Conservation (phyloP, 92 coral and sea anemone genomes). For the Siderastrea siderea region DNA sequence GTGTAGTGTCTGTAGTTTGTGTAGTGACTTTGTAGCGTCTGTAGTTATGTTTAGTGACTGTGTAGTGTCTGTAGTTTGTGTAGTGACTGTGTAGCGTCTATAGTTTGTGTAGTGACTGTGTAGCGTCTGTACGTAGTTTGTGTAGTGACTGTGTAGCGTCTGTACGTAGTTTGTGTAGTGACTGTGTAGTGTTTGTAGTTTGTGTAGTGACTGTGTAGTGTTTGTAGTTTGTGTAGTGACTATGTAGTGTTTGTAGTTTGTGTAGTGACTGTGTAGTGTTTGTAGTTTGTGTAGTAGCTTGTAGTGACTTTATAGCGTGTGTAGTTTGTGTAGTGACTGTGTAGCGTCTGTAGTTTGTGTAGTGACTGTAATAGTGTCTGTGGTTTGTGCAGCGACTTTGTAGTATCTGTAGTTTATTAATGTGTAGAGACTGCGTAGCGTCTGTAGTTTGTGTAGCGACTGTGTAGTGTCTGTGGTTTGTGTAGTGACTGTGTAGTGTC, state of each 20-base stretch:
- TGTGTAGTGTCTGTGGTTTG: not conserved
- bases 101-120: no score
- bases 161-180: no score
- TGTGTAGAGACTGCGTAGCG: no score
- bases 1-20: not conserved
- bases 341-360: not conserved
- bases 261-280: no score
- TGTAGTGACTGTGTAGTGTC: not conserved
- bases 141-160: no score
- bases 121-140: no score
- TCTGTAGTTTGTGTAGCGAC: not conserved
- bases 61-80: not conserved
- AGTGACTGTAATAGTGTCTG: not conserved
- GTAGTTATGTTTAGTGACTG: not conserved
- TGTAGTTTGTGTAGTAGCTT: not conserved
- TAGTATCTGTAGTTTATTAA: not conserved
- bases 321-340: not conserved
- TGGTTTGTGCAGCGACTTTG: not conserved
- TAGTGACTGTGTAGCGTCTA: no score
- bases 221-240: no score
- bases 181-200: no score
- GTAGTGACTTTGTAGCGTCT: not conserved
- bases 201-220: no score
- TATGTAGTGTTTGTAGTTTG: no score
- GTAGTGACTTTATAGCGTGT: not conserved